Percentiles rank a stretch among this genome's conserved stretches.
phyloP scores from a whole-genome alignment of 2,113 vertebrate genomes.

The Carlito syrichta region DNA sequence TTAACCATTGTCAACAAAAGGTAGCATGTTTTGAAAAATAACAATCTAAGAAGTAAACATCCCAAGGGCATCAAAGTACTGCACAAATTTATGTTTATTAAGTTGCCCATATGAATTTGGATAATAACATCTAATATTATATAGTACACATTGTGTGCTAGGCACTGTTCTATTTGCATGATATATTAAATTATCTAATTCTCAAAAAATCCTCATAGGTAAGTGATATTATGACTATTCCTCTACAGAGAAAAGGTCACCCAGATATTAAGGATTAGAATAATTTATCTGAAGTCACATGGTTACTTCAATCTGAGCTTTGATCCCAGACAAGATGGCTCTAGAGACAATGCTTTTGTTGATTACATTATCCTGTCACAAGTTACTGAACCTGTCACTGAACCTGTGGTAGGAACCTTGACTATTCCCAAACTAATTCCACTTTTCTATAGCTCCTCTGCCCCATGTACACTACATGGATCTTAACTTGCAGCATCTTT shows the following conservation, averaged over 20 bases:
- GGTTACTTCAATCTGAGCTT: background rate
- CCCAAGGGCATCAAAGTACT: background rate
- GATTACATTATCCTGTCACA: background rate
- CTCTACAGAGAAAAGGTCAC: background rate
- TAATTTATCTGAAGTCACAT: background rate
- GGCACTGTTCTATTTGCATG: background rate
- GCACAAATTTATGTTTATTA: background rate
- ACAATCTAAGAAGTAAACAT: background rate
- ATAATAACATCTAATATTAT: background rate
- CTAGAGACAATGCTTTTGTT: background rate
- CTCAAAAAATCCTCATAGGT: fast-evolving
- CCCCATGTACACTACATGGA: background rate
- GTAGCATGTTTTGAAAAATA: background rate
- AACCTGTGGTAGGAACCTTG: too few relatives aligned
- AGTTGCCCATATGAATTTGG: background rate
- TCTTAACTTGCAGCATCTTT: background rate
- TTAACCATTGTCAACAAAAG: background rate
- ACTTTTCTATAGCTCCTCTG: background rate
- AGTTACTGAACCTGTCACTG: background rate
- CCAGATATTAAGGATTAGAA: background rate
- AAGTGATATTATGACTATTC: background rate
- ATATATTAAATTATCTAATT: background rate
- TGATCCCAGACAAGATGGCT: background rate
- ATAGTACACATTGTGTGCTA: background rate
- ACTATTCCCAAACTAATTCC: background rate